phyloP scores from a whole-genome alignment of 2,113 vertebrate genomes.

The Vulpes ferrilata region DNA sequence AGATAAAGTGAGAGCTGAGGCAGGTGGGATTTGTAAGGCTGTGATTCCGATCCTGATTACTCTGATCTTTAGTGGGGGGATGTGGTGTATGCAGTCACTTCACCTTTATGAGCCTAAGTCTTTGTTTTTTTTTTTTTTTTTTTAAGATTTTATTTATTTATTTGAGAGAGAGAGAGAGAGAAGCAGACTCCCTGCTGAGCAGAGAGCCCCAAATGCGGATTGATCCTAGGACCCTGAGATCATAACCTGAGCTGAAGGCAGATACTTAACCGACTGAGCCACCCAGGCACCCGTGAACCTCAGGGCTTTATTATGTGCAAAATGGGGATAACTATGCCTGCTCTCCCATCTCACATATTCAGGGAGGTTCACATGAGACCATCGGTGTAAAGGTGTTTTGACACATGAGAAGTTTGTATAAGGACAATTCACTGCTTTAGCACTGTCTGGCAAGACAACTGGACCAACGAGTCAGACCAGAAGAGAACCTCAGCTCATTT shows the following conservation, averaged over 20 bases:
- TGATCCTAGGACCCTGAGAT: no score
- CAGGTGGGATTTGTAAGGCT: not conserved
- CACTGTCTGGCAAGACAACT: not conserved
- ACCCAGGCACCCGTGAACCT: no score
- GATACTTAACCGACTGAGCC: no score
- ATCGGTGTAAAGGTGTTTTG: not conserved
- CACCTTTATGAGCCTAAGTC: not conserved
- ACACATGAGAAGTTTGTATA: not conserved
- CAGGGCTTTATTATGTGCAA: not conserved
- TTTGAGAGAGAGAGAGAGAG: no score
- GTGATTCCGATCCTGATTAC: not conserved
- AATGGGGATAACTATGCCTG: not conserved
- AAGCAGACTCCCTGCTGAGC: no score
- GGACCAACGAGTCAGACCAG: accelerated
- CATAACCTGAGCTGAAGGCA: no score
- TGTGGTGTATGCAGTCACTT: not conserved
- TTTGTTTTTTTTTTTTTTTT: not conserved
- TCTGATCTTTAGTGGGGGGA: not conserved
- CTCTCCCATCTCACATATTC: not conserved
- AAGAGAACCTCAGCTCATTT: not conserved
- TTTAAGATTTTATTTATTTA: not conserved
- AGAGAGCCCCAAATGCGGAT: no score
- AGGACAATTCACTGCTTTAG: not conserved
- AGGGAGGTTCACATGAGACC: not conserved
- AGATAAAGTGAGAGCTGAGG: not conserved